Evolutionary conservation across 1,140 invertebrate genomes (phyloP), one percentile per base, ranked within the genome.

Genomic region (Pseudachorutes palmiensis): DNA sequence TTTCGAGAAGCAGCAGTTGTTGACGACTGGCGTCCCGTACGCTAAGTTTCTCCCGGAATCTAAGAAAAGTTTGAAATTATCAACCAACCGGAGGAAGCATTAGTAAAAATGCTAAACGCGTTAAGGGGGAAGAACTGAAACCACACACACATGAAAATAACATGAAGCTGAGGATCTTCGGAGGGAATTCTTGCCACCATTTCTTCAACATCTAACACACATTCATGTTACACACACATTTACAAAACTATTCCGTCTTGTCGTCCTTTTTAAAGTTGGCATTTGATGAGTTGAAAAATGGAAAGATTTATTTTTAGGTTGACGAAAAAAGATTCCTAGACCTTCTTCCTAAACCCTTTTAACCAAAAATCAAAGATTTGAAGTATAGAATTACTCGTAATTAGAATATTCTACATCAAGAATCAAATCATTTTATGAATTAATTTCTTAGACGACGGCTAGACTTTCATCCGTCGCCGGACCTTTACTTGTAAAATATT

Each of bases 201-300:
- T n/a, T n/a, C n/a, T n/a, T n/a, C n/a, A n/a, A n/a, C n/a, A n/a
- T n/a, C n/a, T n/a, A n/a, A n/a, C n/a, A n/a, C n/a, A n/a, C n/a
- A n/a, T n/a, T n/a, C n/a, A n/a, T n/a, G n/a, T n/a, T n/a, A n/a
- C n/a, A n/a, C n/a, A n/a, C n/a, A n/a, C n/a, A n/a, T n/a, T n/a
- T n/a, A n/a, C n/a, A n/a, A n/a, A n/a, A n/a, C 51, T 55, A 5
- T 55, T 14, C 51, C 51, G 12, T 24, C 5, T 55, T 24, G 14
- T 55, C 24, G 51, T 55, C 51, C 51, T 61, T 61, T 61, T 61
- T 36, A 32, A 30, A 36, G 29, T 61, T 67, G 65, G 65, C 65
- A 62, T 67, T 67, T 67, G 60, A 67, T 67, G 66, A 67, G 66
- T 67, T 67, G 66, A 67, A 67, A 67, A 67, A 67, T 67, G 66